Base-by-base conservation (phyloP, 2,888 invertebrate genomes). In the Abrostola tripartita region DNA sequence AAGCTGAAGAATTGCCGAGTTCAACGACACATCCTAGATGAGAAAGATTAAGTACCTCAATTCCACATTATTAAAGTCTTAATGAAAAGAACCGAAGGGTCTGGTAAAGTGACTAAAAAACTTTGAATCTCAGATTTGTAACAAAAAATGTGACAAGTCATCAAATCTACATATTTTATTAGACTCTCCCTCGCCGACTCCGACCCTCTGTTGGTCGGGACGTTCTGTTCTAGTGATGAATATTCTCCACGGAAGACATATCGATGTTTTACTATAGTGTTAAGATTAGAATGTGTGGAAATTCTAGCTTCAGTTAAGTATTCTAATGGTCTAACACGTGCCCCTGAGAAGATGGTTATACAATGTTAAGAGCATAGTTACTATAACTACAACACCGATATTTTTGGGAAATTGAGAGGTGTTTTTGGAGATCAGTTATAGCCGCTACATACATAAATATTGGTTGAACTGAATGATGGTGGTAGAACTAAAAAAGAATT, bases 81-180 rank as follows among this genome's bases (percentile, higher is more conserved):
- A 86, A 90, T 88, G 86, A 85, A 85, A 86, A 83, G 80, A 82
- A 80, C 81, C 70, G 75, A 80, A 79, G 74, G 77, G 76, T 81
- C 81, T 86, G 84, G 85, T 84, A 85, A 87, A 87, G 82, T 87
- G 87, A 88, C 90, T 90, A 86, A 91, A 87, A 91, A 93, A 92
- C 92, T 92, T 92, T 91, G 91, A 91, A 92, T 91, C 92, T 90
- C 86, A 89, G 93, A 93, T 93, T 93, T 92, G 92, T 92, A 88
- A 86, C 92, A 93, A 94, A 92, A 94, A 94, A 94, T 93, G 92
- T 94, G 93, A 92, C 94, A 94, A 94, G 93, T 94, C 94, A 94
- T 94, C 94, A 94, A 94, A 94, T 94, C 94, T 94, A 91, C 94
- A 94, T 94, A 94, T 94, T 94, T 94, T 94, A 94, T 94, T 94